A percentile compares a stretch with the other conserved stretches of the same genome.
Evolutionary conservation across 2,113 vertebrate genomes (phyloP).

Genomic region (Corythornis madagascariensis): DNA sequence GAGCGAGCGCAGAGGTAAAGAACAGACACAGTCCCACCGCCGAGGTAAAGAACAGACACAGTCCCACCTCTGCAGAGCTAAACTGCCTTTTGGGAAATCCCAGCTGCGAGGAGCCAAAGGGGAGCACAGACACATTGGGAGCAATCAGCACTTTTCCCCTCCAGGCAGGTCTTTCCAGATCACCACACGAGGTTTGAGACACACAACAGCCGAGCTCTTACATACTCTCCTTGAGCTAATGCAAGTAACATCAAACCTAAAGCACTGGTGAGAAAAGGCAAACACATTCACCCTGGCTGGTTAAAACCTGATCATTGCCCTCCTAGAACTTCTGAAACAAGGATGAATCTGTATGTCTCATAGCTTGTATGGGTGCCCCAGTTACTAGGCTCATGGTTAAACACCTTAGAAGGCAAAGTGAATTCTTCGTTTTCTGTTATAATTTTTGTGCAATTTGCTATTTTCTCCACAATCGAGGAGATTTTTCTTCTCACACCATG

Average conservation of each 20-base stretch:
- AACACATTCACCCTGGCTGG: neutral
- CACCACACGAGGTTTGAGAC: too few species aligned
- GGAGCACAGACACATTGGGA: too few species aligned
- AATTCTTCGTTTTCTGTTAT: accelerated
- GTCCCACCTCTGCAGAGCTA: too few species aligned
- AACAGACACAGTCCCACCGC: too few species aligned
- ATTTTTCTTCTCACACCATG: neutral
- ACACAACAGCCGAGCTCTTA: too few species aligned
- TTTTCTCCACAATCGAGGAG: neutral
- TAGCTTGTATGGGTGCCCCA: accelerated
- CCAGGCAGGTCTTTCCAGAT: too few species aligned
- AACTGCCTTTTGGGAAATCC: too few species aligned
- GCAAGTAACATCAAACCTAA: neutral
- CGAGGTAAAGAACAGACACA: too few species aligned
- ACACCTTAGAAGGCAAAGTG: neutral
- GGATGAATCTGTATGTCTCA: neutral
- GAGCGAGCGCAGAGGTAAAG: too few species aligned
- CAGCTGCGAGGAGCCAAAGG: too few species aligned
- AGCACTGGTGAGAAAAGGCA: neutral
- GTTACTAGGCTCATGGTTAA: neutral
- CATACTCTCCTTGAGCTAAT: neutral
- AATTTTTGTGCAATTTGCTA: neutral
- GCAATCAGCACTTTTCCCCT: too few species aligned
- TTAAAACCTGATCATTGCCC: neutral
- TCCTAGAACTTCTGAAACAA: neutral